Evolutionary conservation across 1,140 invertebrate species (phyloP).

Genomic region (Bombus vancouverensis): DNA sequence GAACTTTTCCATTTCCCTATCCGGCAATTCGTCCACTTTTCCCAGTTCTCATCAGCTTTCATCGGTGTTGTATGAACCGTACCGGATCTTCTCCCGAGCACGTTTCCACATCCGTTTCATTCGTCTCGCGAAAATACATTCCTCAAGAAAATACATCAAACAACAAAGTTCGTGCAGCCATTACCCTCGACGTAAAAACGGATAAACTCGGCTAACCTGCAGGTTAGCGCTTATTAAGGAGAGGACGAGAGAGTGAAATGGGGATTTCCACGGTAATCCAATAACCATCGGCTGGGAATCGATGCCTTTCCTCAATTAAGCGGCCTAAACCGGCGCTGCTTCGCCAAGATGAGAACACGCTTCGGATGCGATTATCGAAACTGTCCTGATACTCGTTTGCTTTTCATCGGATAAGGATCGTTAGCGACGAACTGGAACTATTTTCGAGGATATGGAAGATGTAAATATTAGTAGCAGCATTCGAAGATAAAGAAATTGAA

Average conservation of each 20-base stretch:
- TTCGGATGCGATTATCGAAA: conserved; percentile 11
- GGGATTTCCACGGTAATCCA: conserved; percentile 41
- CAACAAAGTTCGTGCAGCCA: not conserved
- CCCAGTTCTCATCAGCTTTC: not conserved
- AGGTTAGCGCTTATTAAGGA: conserved; percentile 33
- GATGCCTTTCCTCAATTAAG: conserved; percentile 28
- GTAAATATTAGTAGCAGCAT: too few relatives aligned
- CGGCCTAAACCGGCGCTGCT: not conserved
- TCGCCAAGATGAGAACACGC: not conserved
- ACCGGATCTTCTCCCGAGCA: not conserved
- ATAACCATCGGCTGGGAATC: conserved; percentile 41
- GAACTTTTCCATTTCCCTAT: not conserved
- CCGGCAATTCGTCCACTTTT: not conserved
- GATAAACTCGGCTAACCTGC: not conserved
- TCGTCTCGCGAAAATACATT: too few relatives aligned
- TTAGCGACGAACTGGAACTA: not conserved
- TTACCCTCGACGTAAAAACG: conserved; percentile 1
- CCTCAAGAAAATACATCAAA: not conserved
- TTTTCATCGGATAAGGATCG: not conserved
- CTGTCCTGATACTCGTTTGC: not conserved
- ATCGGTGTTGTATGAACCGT: not conserved
- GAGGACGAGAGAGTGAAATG: not conserved
- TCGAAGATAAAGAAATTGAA: too few relatives aligned
- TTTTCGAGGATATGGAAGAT: too few relatives aligned
- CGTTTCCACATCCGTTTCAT: not conserved